Evolutionary conservation across 2,797 vertebrate genomes (phyloP).

Genomic region (Eupleurogrammus muticus): DNA sequence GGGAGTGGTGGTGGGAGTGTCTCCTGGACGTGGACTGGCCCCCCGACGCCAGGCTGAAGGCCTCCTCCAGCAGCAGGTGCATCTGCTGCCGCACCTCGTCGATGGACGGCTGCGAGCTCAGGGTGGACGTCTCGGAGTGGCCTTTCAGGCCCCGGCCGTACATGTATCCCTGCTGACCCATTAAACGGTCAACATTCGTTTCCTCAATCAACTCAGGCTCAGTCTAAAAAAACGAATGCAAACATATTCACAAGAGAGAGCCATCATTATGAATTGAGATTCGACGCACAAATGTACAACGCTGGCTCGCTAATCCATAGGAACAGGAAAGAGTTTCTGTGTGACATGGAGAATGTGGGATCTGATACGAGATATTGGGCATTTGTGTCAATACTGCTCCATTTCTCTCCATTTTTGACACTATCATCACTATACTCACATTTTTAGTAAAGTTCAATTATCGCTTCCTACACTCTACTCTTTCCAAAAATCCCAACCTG

Average conservation of each 20-base stretch:
- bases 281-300: conserved; percentile 1
- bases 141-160: conserved; percentile 91
- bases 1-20: conserved; percentile 86
- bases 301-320: neutral
- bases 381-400: neutral
- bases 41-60: conserved; percentile 96
- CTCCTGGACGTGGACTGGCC: conserved; percentile 91
- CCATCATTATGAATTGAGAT: neutral
- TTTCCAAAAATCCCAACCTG: conserved; percentile 14
- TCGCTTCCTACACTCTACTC: conserved; percentile 23
- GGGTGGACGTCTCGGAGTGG: conserved; percentile 96
- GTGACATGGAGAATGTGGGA: neutral
- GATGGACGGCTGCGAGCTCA: conserved; percentile 99
- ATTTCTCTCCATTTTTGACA: neutral
- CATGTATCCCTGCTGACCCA: conserved; percentile 84
- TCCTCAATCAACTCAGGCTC: conserved; percentile 98
- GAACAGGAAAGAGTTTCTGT: neutral
- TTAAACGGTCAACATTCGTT: conserved; percentile 93
- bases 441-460: conserved; percentile 13
- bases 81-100: conserved; percentile 99
- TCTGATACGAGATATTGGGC: neutral
- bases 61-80: conserved; percentile 98
- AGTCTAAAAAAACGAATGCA: conserved; percentile 81
- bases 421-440: neutral
- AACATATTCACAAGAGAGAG: conserved; percentile 17